Evolutionary conservation across 2,888 invertebrate genomes (phyloP), one percentile per base, ranked within the genome.

Genomic region (Oligia fasciuncula): DNA sequence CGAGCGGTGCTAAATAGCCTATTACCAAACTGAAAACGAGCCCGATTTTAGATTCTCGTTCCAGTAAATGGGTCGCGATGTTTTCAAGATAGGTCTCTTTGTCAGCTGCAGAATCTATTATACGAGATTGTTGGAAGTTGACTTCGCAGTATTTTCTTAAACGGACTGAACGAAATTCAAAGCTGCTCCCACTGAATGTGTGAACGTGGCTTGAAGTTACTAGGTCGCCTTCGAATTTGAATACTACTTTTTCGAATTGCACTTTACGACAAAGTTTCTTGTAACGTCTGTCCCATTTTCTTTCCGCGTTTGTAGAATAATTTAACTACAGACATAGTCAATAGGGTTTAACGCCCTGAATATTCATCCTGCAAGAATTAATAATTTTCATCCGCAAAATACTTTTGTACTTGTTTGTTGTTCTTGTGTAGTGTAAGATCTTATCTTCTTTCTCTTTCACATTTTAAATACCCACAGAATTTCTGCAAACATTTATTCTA

Each of bases 31-130:
- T 79, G 79, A 76, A 80, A 87, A 81, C 85, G 67, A 72, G 65
- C 76, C 73, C 73, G 76, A 81, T 79, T 83, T 81, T 83, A 77
- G 81, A 80, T 83, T 86, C 78, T 71, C 77, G 70, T 78, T 81
- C 71, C 65, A 66, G 79, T 81, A 87, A 87, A 83, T 83, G 79
- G 87, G 82, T 75, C 71, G 85, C 81, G 74, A 81, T 81, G 80
- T 79, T 87, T 80, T 82, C 76, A 80, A 78, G 76, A 81, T 86
- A 84, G 77, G 77, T 86, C 76, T 86, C 86, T 86, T 85, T 85
- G 77, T 85, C 86, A 86, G 81, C 76, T 86, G 85, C 84, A 86
- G 85, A 85, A 77, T 85, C 80, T 85, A 85, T 85, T 86, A 85
- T 76, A 86, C 74, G 75, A 86, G 86, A 85, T 86, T 80, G 86